Percentiles rank a stretch among this genome's conserved stretches.
These are phyloP conservation scores for Papilio elwesi DNA, from an alignment of 2,888 invertebrate species.

Conservation along the genomic window DNA sequence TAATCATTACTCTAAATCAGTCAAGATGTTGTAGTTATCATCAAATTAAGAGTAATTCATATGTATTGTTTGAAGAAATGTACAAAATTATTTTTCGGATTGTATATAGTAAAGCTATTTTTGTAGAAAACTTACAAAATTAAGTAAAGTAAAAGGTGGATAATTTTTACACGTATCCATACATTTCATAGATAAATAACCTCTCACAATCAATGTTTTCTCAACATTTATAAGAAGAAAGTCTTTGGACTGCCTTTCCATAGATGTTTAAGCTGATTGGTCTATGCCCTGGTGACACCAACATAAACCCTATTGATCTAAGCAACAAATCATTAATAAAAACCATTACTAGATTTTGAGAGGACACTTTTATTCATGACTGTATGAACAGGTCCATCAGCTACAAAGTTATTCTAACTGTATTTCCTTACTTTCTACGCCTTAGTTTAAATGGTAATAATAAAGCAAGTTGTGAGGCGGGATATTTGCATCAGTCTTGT, in stretches of 20 bases:
- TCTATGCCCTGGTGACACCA: too few relatives aligned
- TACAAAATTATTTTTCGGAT: slow-evolving; percentile 57
- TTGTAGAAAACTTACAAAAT: slow-evolving; percentile 56
- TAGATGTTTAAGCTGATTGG: too few relatives aligned
- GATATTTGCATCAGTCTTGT: slow-evolving; percentile 85
- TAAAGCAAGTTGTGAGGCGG: slow-evolving; percentile 85
- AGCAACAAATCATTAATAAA: background rate
- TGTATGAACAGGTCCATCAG: slow-evolving; percentile 56
- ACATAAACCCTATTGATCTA: too few relatives aligned
- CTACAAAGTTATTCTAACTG: slow-evolving; percentile 49
- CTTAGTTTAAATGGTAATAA: slow-evolving; percentile 83
- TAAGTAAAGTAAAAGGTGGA: slow-evolving; percentile 58
- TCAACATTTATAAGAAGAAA: background rate
- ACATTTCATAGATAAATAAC: slow-evolving; percentile 39
- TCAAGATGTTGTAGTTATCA: slow-evolving; percentile 68
- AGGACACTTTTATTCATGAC: slow-evolving; percentile 1
- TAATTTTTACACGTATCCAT: slow-evolving; percentile 67
- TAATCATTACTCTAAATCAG: slow-evolving; percentile 80
- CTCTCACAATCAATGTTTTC: background rate
- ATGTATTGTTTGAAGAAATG: slow-evolving; percentile 52
- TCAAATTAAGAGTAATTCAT: slow-evolving; percentile 62
- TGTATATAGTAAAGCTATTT: slow-evolving; percentile 57
- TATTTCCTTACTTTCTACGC: slow-evolving; percentile 74
- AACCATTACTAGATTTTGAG: slow-evolving; percentile 7
- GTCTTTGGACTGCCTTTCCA: background rate